Conservation (phyloP, 2,113 vertebrate species). For the Daphoenositta chrysoptera region DNA sequence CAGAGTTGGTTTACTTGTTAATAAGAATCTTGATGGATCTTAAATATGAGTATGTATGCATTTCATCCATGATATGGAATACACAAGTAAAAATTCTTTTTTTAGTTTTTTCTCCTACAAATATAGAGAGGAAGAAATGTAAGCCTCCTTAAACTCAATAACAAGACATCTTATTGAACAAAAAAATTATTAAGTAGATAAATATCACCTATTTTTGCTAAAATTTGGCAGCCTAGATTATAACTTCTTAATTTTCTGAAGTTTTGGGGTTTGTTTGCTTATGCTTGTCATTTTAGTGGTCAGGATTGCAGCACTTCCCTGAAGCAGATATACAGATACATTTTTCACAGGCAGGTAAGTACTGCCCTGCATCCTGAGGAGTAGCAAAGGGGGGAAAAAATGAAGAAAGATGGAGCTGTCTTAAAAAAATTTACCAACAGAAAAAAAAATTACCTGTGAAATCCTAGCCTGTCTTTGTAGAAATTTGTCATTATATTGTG, state of each 20-base stretch:
- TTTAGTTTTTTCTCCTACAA: background rate
- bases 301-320: background rate
- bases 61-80: background rate
- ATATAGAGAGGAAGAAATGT: background rate
- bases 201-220: background rate
- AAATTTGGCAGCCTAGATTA: background rate
- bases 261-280: rapidly evolving
- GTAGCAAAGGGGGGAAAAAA: background rate
- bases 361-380: background rate
- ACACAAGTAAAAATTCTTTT: background rate
- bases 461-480: background rate
- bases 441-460: background rate
- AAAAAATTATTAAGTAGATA: background rate
- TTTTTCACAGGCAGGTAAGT: background rate
- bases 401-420: rapidly evolving
- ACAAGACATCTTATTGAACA: background rate
- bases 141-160: background rate
- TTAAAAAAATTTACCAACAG: background rate
- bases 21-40: background rate
- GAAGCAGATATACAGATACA: no score
- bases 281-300: background rate
- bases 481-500: background rate
- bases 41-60: background rate
- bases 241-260: background rate
- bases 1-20: background rate